Evolutionary conservation across 2,888 invertebrate species (phyloP), one percentile per base, ranked within the genome.

Genomic region (Andrena camellia): DNA sequence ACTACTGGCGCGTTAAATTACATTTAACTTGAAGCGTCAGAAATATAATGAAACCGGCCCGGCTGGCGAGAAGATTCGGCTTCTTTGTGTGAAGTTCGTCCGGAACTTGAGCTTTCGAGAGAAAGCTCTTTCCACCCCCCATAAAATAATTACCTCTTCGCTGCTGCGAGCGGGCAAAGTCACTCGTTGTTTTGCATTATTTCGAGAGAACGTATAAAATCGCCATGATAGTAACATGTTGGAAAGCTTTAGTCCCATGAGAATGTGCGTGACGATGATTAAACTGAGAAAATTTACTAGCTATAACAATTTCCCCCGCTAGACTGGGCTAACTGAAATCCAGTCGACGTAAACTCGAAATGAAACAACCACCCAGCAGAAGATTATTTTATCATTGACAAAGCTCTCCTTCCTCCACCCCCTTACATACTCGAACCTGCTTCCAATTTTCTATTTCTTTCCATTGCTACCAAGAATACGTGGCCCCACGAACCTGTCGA

Each of bases 401-500:
- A 80, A 81, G 63, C 73, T 71, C 17, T 35, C 10, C 7, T 20
- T 4, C n/a, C 10, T 50, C 13, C 20, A 20, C 0, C 7, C 48
- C 10, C 1, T 23, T n/a, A 20, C 54, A 29, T 13, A 33, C 54
- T 23, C n/a, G 5, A 23, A n/a, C 20, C 29, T 23, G 10, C 63
- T 69, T 54, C 66, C 33, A 31, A 26, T 35, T 52, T 78, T 48
- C 75, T 54, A 35, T 71, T 62, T 35, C 72, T 35, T 48, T 52
- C 50, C 26, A 50, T 50, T 66, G 13, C 10, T 13, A 48, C n/a
- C 67, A n/a, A 54, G 54, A 66, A 68, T 60, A 81, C 74, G 48
- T 52, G 63, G 69, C 63, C 79, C 60, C 79, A 86, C 88, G 74
- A 87, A 91, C 91, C 91, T 91, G 89, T 90, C 91, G 75, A 90